Conservation (phyloP, 2,797 vertebrate species). For the Carcharodon carcharias region DNA sequence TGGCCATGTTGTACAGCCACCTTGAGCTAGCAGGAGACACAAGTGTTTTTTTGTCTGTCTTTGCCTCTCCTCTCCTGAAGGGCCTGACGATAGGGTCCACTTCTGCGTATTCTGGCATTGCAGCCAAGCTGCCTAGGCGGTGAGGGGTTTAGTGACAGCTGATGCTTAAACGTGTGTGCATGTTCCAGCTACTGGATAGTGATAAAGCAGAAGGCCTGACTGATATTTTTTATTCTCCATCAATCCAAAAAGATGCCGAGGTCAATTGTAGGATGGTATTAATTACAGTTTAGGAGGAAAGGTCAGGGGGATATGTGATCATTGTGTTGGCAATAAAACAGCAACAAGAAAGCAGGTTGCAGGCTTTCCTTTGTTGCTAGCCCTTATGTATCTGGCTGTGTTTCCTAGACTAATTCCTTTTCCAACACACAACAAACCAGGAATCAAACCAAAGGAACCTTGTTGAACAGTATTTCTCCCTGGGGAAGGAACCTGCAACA, state of each 20-base stretch:
- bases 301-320: not conserved
- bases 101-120: not conserved
- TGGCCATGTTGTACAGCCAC: too few species aligned
- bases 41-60: not conserved
- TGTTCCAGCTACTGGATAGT: not conserved
- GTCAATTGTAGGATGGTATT: not conserved
- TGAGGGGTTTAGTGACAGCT: not conserved
- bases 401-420: too few species aligned
- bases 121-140: not conserved
- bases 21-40: too few species aligned
- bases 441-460: not conserved
- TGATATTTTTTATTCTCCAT: not conserved
- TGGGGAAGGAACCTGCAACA: not conserved
- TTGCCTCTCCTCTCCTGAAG: not conserved
- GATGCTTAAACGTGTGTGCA: not conserved
- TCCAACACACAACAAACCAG: not conserved
- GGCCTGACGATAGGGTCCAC: not conserved
- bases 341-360: not conserved
- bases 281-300: not conserved
- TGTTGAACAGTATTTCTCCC: not conserved
- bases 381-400: not conserved
- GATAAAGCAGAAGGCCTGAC: not conserved
- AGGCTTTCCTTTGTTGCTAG: not conserved
- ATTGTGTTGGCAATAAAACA: too few species aligned
- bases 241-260: not conserved